These are phyloP conservation scores for Thalassophryne amazonica DNA, from an alignment of 2,797 vertebrate species.

Conservation along the genomic window DNA sequence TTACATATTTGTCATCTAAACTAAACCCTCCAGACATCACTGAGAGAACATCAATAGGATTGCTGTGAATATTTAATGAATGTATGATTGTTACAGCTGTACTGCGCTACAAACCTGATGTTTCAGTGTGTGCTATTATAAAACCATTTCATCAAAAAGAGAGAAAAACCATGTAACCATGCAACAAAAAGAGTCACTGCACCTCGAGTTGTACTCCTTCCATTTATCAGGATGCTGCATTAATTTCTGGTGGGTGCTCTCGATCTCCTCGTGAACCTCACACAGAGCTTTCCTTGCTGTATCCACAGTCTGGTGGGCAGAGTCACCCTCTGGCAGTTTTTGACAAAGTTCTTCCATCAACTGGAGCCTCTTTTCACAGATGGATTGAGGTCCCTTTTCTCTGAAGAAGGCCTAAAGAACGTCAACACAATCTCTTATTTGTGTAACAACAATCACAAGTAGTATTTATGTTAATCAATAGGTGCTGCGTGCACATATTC, in stretches of 20 bases:
- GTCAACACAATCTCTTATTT: neutral
- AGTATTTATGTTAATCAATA: neutral
- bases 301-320: conserved; percentile 76
- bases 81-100: neutral
- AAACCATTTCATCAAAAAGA: no score
- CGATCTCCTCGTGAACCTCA: conserved; percentile 85
- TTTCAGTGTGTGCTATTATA: neutral
- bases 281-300: conserved; percentile 70
- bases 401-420: conserved; percentile 86
- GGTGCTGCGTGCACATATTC: no score
- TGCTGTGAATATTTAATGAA: conserved; percentile 12
- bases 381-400: conserved; percentile 87
- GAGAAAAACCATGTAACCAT: neutral
- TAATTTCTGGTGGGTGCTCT: conserved; percentile 80
- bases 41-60: neutral
- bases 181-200: neutral
- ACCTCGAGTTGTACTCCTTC: conserved; percentile 90
- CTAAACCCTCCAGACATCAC: no score
- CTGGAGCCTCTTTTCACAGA: conserved; percentile 91
- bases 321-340: conserved; percentile 86
- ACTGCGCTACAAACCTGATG: neutral
- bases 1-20: no score
- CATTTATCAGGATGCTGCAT: conserved; percentile 88
- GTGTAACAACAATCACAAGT: neutral
- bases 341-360: conserved; percentile 90